Evolutionary conservation across 2,797 vertebrate species (phyloP).

Genomic region (Acomys russatus): DNA sequence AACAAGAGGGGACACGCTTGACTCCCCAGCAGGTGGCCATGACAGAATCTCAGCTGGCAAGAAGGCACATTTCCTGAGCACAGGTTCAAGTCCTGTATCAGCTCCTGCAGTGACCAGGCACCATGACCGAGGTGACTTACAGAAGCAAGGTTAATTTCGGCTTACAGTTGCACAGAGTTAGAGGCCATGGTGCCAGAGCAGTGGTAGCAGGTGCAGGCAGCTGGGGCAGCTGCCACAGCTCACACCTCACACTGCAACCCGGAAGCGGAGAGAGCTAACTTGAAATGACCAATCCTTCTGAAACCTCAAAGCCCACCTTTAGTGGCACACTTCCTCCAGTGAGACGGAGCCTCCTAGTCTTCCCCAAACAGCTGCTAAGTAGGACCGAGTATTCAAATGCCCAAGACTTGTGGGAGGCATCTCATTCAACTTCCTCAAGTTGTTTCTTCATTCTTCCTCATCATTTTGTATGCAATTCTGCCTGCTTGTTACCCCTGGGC

Average conservation of each 20-base stretch:
- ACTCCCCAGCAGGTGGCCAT: neutral
- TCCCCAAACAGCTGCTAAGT: neutral
- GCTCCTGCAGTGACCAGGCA: neutral
- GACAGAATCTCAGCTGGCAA: accelerated
- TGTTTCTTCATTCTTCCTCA: neutral
- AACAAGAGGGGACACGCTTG: accelerated
- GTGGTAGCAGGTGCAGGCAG: neutral
- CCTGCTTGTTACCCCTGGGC: neutral
- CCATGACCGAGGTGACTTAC: neutral
- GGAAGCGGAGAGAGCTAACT: neutral
- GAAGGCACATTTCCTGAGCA: accelerated
- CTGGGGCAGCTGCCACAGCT: neutral
- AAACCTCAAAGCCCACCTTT: neutral
- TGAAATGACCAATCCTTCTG: neutral
- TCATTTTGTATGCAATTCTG: neutral
- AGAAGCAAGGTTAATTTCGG: neutral
- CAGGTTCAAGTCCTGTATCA: neutral
- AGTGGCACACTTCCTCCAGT: neutral
- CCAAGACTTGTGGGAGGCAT: too few relatives aligned
- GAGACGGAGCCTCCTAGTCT: neutral
- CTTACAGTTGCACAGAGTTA: neutral
- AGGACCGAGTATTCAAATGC: too few relatives aligned
- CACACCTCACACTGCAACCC: neutral
- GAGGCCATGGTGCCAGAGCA: neutral
- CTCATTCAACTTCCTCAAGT: neutral